These are phyloP conservation scores for Chesias legatella DNA, from an alignment of 2,888 invertebrate species.

Conservation along the genomic window DNA sequence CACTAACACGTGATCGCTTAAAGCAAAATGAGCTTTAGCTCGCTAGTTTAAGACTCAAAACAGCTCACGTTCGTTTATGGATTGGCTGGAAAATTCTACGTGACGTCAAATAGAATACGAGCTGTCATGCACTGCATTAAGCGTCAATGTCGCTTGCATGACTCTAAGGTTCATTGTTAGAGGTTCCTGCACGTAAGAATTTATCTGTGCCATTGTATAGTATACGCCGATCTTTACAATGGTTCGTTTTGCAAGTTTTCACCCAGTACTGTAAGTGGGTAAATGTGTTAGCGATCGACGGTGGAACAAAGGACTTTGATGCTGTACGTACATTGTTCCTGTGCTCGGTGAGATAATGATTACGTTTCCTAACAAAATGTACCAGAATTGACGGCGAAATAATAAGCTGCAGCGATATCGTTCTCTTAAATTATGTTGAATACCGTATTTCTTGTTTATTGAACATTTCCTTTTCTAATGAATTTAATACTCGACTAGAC, in stretches of 20 bases:
- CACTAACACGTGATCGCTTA: background rate
- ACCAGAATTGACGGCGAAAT: constrained; percentile 42
- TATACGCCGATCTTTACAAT: constrained; percentile 52
- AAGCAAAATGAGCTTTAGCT: too few species aligned
- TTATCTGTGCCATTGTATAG: constrained; percentile 42
- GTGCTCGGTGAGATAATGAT: constrained; percentile 62
- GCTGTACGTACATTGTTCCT: constrained; percentile 37
- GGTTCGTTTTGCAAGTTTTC: constrained; percentile 76
- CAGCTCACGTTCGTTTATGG: too few species aligned
- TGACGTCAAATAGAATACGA: too few species aligned
- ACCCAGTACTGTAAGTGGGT: constrained; percentile 67
- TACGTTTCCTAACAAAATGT: constrained; percentile 46
- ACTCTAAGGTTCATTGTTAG: too few species aligned
- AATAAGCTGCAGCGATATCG: constrained; percentile 31
- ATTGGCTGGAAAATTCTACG: constrained; percentile 28
- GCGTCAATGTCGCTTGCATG: too few species aligned
- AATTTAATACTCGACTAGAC: too few species aligned
- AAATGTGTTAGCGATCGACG: constrained; percentile 76
- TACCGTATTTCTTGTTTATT: too few species aligned
- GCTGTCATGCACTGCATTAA: too few species aligned
- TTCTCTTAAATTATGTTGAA: too few species aligned
- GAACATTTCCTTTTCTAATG: too few species aligned
- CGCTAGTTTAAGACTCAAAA: too few species aligned
- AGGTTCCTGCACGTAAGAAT: too few species aligned
- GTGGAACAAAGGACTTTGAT: constrained; percentile 49